Conservation (phyloP, 92 coral and sea anemone species). For the Bergia puertoricense region DNA sequence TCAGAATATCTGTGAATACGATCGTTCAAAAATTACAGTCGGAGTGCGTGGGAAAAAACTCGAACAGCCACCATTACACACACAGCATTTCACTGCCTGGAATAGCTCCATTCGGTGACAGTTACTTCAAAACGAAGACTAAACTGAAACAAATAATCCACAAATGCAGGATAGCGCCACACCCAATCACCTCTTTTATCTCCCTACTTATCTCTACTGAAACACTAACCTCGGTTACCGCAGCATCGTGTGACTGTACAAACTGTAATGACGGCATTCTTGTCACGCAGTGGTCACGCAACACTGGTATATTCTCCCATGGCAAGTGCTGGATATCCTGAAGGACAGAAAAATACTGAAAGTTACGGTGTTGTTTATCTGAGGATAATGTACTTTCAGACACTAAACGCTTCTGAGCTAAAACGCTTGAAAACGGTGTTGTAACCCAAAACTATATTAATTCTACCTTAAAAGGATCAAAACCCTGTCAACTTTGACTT, state of each 20-base stretch:
- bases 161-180: background rate
- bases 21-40: too few relatives aligned
- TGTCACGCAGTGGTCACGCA: conserved; percentile 83
- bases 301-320: conserved; percentile 90
- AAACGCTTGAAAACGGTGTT: too few relatives aligned
- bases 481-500: background rate
- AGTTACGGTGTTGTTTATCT: background rate
- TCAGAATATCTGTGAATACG: too few relatives aligned
- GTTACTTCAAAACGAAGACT: too few relatives aligned
- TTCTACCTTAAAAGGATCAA: background rate
- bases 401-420: too few relatives aligned
- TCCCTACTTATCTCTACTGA: background rate
- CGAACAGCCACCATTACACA: too few relatives aligned
- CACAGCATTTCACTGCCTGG: too few relatives aligned
- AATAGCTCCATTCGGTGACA: too few relatives aligned
- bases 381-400: background rate
- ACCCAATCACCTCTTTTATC: background rate
- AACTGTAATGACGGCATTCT: conserved; percentile 93
- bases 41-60: too few relatives aligned
- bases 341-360: background rate
- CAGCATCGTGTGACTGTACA: conserved; percentile 66
- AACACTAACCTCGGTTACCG: conserved; percentile 16
- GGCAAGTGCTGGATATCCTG: conserved; percentile 95
- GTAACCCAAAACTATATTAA: too few relatives aligned
- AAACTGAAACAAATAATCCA: background rate